Conservation (phyloP, 2,797 vertebrate species). For the Huso huso region DNA sequence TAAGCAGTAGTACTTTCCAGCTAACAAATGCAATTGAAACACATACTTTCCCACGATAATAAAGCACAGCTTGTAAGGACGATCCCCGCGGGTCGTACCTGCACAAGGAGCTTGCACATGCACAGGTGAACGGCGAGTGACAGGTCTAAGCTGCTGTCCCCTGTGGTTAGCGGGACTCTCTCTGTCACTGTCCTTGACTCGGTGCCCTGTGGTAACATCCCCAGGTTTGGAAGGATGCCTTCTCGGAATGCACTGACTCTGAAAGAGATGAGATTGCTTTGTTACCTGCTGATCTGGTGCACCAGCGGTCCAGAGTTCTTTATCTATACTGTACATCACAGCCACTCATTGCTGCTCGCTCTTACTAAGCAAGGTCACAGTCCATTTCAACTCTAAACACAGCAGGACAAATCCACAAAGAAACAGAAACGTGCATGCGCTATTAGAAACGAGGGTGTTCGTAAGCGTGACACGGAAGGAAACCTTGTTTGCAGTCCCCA, state of each 20-base stretch:
- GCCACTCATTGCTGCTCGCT: neutral
- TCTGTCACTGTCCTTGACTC: slow-evolving; percentile 33
- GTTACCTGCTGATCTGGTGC: no score
- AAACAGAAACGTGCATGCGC: no score
- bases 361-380: no score
- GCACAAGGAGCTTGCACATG: slow-evolving; percentile 70
- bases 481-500: no score
- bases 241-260: slow-evolving; percentile 55
- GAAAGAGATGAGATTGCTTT: neutral
- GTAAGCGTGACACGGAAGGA: no score
- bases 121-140: slow-evolving; percentile 73
- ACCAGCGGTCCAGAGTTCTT: neutral
- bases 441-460: no score
- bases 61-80: no score
- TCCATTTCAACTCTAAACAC: no score
- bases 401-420: no score
- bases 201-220: slow-evolving; percentile 36
- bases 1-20: no score
- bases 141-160: slow-evolving; percentile 66
- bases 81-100: slow-evolving; percentile 45
- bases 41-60: no score
- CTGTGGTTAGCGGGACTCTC: slow-evolving; percentile 59
- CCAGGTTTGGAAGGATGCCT: slow-evolving; percentile 38
- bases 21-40: no score
- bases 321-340: neutral